Base-by-base conservation (phyloP, 2,888 invertebrate genomes). In the Polia nebulosa region DNA sequence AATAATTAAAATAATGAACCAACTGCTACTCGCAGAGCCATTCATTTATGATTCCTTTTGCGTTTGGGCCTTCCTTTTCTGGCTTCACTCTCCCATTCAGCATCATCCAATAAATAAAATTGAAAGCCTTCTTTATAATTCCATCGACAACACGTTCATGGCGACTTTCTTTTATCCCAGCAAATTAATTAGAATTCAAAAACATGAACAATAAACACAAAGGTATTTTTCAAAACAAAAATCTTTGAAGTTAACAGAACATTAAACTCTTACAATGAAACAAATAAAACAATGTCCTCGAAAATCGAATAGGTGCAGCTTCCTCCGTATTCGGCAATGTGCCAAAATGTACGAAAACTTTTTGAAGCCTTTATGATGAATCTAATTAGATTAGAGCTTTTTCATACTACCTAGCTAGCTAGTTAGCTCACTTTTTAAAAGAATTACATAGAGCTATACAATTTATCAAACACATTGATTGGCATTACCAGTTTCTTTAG, bases 331-430 rank as follows among this genome's bases (percentile, higher is more conserved):
- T 20, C 53, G 58, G 41, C 29, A 20, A 22, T 25, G n/a, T 39
- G 32, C 59, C 71, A 70, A 56, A 69, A 56, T 36, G 8, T 13
- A 27, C n/a, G 34, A 11, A 44, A 25, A 11, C 11, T 22, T 34
- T 49, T 49, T 20, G 15, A 55, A 51, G 32, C 17, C 6, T 27
- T 20, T 17, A 44, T 44, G 41, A 55, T 59, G 29, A 75, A 13
- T 22, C 17, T 68, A 49, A 49, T 76, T 59, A 72, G 29, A 44
- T 60, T 22, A 56, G 27, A 39, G 39, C 27, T 9, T 60, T 60
- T 11, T 22, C 11, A 17, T 34, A 45, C 2, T 7, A 2, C 5
- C 1, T 17, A 17, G 5, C 4, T 17, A 17, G 5, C 17, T 4
- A 0, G 2, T 41, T 39, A 7, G 17, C 17, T n/a, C n/a, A 17